phyloP scores from a whole-genome alignment of 2,797 vertebrate species.

The Tadarida brasiliensis region DNA sequence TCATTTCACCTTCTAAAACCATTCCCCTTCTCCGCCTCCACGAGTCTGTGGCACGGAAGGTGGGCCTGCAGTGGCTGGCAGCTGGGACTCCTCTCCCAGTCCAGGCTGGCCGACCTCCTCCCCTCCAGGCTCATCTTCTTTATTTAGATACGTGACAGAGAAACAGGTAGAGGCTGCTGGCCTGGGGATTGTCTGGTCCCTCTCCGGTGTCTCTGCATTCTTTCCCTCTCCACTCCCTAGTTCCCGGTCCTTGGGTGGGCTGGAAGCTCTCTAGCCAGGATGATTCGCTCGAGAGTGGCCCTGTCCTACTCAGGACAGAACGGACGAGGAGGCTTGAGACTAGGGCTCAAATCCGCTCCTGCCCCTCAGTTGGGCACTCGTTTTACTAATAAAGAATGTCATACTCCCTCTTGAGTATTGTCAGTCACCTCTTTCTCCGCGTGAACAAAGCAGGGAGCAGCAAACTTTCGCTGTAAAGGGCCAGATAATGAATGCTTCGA shows the following conservation, averaged over 20 bases:
- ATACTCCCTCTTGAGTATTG: neutral
- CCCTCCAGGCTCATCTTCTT: neutral
- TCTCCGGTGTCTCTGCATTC: neutral
- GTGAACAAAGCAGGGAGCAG: neutral
- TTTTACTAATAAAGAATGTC: neutral
- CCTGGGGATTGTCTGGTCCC: neutral
- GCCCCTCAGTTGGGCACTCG: neutral
- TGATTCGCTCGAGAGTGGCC: neutral
- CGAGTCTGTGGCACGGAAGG: neutral
- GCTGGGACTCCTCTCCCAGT: too few relatives aligned
- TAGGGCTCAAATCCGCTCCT: neutral
- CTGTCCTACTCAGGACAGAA: neutral
- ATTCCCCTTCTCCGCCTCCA: neutral
- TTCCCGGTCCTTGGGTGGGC: neutral
- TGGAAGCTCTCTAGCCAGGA: neutral
- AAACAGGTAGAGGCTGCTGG: neutral
- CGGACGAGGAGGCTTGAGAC: neutral
- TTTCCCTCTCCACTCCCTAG: neutral
- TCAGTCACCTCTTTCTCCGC: neutral
- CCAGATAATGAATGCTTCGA: neutral
- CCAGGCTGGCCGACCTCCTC: too few relatives aligned
- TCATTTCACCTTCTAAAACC: neutral
- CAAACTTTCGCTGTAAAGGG: neutral
- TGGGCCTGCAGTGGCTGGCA: neutral
- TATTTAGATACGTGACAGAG: neutral